Evolutionary conservation across 2,888 invertebrate genomes (phyloP).

Genomic region (Pachymerium ferrugineum): DNA sequence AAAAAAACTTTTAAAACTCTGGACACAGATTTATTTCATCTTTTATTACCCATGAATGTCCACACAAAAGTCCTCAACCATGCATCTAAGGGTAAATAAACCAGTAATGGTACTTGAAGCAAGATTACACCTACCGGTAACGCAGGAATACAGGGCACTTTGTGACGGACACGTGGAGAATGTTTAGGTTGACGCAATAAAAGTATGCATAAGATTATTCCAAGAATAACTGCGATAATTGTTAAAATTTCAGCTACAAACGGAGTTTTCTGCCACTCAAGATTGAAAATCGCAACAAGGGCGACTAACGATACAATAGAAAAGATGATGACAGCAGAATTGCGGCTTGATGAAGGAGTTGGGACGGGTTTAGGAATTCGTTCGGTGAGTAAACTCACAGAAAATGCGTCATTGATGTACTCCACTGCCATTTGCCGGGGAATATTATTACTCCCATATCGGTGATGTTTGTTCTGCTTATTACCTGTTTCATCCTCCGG

Average conservation of each 20-base stretch:
- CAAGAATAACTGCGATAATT: not conserved
- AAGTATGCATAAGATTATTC: conserved; percentile 25
- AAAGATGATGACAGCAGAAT: conserved; percentile 31
- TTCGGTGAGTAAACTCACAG: conserved; percentile 36
- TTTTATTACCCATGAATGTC: conserved; percentile 38
- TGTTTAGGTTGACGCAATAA: conserved; percentile 38
- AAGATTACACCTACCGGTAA: conserved; percentile 39
- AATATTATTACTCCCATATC: not conserved
- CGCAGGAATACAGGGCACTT: conserved; percentile 39
- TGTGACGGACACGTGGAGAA: conserved; percentile 33
- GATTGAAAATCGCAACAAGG: conserved; percentile 23
- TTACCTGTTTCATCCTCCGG: not conserved
- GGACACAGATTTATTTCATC: not conserved
- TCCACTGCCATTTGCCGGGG: conserved; percentile 34
- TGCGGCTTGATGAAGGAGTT: conserved; percentile 34
- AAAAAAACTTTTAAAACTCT: not conserved
- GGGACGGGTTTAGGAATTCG: conserved; percentile 35
- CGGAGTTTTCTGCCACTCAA: not conserved
- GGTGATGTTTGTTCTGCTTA: not conserved
- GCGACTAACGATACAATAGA: conserved; percentile 35
- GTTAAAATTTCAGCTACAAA: not conserved
- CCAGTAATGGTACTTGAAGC: conserved; percentile 38
- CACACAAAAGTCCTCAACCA: conserved; percentile 39
- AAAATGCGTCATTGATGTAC: conserved; percentile 33
- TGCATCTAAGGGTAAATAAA: conserved; percentile 37